Conservation (phyloP, 1,140 invertebrate genomes). For the Drosophila ironensis region DNA sequence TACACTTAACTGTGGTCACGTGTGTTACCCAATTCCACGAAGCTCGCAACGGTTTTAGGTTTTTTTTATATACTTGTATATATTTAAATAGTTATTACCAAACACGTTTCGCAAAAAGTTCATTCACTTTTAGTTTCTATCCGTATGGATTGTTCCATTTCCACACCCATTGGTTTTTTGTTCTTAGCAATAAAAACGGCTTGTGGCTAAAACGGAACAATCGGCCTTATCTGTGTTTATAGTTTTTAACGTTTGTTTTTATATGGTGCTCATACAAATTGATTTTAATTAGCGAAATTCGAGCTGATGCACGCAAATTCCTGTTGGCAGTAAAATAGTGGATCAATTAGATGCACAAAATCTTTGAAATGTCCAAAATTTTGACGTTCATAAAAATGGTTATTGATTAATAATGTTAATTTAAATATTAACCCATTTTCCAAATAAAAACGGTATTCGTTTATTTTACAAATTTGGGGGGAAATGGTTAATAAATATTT, state of each 20-base stretch:
- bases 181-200: constrained; percentile 9
- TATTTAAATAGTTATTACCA: too few relatives aligned
- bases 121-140: constrained; percentile 8
- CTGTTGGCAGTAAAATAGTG: background rate
- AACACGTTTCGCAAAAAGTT: background rate
- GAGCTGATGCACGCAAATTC: background rate
- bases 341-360: constrained; percentile 16
- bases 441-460: background rate
- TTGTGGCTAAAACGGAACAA: constrained; percentile 13
- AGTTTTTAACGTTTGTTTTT: constrained; percentile 4
- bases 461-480: too few relatives aligned
- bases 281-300: constrained; percentile 30
- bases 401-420: background rate
- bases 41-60: background rate
- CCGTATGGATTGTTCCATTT: constrained; percentile 1
- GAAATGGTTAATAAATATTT: background rate
- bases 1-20: background rate
- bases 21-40: background rate
- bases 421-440: constrained; percentile 16
- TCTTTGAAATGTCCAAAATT: background rate
- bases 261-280: constrained; percentile 19
- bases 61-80: background rate
- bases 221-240: constrained; percentile 1
- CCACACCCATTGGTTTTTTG: constrained; percentile 10
- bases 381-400: background rate